Conservation (phyloP, 92 coral and sea anemone species). For the Hydrozoanthus gracilis region DNA sequence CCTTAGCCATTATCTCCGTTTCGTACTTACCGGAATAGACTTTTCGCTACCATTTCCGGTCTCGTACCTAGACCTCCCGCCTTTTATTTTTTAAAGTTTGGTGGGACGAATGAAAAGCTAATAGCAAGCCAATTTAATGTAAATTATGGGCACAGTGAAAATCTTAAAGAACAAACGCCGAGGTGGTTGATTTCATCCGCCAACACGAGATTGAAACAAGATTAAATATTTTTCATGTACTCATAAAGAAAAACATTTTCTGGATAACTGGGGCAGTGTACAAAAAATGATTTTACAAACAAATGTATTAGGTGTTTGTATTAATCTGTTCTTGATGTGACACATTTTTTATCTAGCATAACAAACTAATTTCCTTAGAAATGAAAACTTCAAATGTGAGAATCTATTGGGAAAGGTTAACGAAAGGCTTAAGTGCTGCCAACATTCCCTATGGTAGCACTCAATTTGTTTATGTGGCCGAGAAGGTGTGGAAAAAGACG, state of each 20-base stretch:
- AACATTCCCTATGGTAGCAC: constrained; percentile 34
- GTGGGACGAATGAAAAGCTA: constrained; percentile 19
- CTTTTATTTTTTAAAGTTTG: neutral
- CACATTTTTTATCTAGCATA: neutral
- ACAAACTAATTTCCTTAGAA: constrained; percentile 5
- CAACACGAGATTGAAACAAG: constrained; percentile 8
- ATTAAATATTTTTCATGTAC: neutral
- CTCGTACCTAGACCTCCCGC: constrained; percentile 25
- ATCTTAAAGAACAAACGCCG: neutral
- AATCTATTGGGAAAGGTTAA: constrained; percentile 41
- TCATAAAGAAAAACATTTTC: constrained; percentile 18
- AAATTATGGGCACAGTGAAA: constrained; percentile 16
- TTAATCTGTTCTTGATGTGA: neutral
- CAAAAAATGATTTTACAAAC: neutral
- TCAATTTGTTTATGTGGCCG: constrained; percentile 45
- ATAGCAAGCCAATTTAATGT: neutral
- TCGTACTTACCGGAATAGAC: neutral
- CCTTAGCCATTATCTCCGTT: neutral
- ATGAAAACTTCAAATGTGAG: constrained; percentile 22
- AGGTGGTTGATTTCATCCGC: neutral
- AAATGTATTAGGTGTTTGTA: constrained; percentile 1
- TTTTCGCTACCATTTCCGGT: constrained; percentile 31
- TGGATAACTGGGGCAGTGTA: constrained; percentile 13
- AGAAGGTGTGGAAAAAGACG: constrained; percentile 39
- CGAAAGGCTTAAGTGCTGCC: constrained; percentile 3